Evolutionary conservation across 2,888 invertebrate species (phyloP), one percentile per base, ranked within the genome.

Genomic region (Spodoptera picta): DNA sequence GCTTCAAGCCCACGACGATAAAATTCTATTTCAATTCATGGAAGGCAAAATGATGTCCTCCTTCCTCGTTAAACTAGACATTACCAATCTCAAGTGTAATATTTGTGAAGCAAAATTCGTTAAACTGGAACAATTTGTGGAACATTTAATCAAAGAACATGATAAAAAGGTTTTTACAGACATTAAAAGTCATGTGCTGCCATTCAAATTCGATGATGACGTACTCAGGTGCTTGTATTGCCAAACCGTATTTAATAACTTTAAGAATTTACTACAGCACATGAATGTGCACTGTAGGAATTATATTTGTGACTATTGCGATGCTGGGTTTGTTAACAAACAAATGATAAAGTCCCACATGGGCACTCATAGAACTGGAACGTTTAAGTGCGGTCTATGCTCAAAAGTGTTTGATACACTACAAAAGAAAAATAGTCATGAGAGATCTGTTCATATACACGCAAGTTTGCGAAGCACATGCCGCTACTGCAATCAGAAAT

Each of bases 331-430:
- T 45, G 87, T 91, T 0, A 88, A 85, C 27, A 83, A 86, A 23
- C 85, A 83, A 14, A 87, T 87, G n/a, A 70, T 91, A 1, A 67
- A 83, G 0, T 80, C 85, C 10, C 92, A 92, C 63, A 82, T 82
- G 0, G 84, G 87, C 46, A 86, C 83, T 0, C 90, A 92, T 59
- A 86, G 89, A 56, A 76, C 80, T 0, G 91, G 90, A 0, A 81
- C 83, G 0, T 91, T 89, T 69, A 83, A 86, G 53, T 92, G 92
- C 54, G 82, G 84, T 31, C 73, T 82, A 9, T 95, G 95, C 65
- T 83, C 90, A 0, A 95, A 95, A 80, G 88, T 92, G 0, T 95
- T 95, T 58, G 90, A 92, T n/a, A 94, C 93, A 0, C 83, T 88
- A 11, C 84, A 90, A 31, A 93, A 94, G 64, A 86, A 92, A 64